Percentiles rank a stretch among this genome's conserved stretches.
Conservation (phyloP, 2,797 vertebrate genomes). For the Gobionotothen gibberifrons region DNA sequence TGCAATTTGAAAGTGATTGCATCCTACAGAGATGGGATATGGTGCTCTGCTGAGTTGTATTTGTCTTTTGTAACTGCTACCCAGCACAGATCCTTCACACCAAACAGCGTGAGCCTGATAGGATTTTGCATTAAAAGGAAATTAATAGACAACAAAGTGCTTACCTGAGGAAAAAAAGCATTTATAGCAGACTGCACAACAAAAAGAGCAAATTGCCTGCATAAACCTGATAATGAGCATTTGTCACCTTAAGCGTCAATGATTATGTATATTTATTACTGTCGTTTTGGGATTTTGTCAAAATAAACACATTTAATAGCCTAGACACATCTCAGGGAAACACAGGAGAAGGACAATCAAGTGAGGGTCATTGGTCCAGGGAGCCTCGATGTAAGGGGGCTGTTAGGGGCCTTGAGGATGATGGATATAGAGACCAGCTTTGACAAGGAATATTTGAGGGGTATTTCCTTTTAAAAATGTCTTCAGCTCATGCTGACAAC, state of each 20-base stretch:
- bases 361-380: constrained; percentile 28
- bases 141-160: constrained; percentile 17
- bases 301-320: constrained; percentile 18
- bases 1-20: constrained; percentile 45
- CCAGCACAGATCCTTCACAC: constrained; percentile 20
- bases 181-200: constrained; percentile 1
- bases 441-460: constrained; percentile 48
- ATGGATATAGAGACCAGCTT: constrained; percentile 45
- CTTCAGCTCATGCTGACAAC: constrained; percentile 29
- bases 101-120: constrained; percentile 43
- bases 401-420: constrained; percentile 40
- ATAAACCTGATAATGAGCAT: not conserved
- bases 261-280: not conserved
- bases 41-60: constrained; percentile 38
- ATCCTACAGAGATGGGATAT: constrained; percentile 37
- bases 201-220: not conserved
- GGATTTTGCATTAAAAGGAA: constrained; percentile 21
- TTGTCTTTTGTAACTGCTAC: constrained; percentile 42
- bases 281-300: constrained; percentile 21
- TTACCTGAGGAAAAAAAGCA: constrained; percentile 7
- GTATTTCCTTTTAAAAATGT: constrained; percentile 34
- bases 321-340: constrained; percentile 16
- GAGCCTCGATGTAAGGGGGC: constrained; percentile 31
- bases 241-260: too few relatives aligned
- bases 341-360: constrained; percentile 42